Base-by-base conservation (phyloP, 1,140 invertebrate species). In the Chironomus tepperi region DNA sequence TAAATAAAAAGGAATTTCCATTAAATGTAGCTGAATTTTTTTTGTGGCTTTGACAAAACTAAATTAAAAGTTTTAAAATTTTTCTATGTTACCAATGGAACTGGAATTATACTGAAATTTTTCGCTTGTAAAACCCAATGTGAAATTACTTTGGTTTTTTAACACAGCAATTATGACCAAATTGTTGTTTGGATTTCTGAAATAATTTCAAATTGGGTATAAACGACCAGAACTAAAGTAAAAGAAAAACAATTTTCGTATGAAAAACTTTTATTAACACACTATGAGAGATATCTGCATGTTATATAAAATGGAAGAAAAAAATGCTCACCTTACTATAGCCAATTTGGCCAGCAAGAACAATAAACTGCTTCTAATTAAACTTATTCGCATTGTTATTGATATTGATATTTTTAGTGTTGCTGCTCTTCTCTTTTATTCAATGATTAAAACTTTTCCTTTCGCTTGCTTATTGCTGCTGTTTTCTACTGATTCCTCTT, bases 361-460 rank as follows among this genome's bases (percentile, higher is more conserved):
- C 16, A 70, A 18, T 70, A 70, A 70, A 70, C 16, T 70, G 65
- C 65, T 21, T 70, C 65, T 18, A 70, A 70, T 70, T 21, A 70
- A 70, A 21, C 19, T 70, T 70, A 70, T 70, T 16, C 19, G n/a
- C 65, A 70, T 70, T 19, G 16, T 70, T 70, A 7, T 57, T 15
- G 47, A 15, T 57, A 57, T 57, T 57, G 47, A 57, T 57, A 57
- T 15, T 18, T 18, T 70, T 70, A n/a, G 2, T 19, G 65, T 19
- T 21, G 18, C 7, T 70, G n/a, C 18, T 18, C 19, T 70, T 70
- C 65, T 21, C 16, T 70, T 70, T 70, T 70, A 10, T 16, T 70
- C 47, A 57, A 57, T 57, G 47, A 70, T 70, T 70, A 70, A 70
- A 70, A 70, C 16, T 70, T 70, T 70, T 70, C 18, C 7, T n/a